A percentile compares a stretch with the other conserved stretches of the same genome.
Conservation (phyloP, 2,797 vertebrate species). For the Lepilemur ruficaudatus region DNA sequence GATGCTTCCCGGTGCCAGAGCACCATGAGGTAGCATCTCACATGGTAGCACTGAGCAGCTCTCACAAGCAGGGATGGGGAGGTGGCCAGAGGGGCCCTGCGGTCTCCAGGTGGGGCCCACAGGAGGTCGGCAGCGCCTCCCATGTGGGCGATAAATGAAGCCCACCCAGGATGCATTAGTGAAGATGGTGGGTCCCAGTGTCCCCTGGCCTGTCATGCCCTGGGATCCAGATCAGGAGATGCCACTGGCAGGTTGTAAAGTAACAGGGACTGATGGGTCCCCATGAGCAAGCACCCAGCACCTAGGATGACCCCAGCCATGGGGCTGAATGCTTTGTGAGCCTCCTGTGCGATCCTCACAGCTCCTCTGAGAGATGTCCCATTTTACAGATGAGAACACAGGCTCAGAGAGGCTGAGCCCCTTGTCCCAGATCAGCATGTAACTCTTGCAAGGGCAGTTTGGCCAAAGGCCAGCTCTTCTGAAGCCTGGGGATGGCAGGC, state of each 20-base stretch:
- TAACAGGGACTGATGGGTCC: not conserved
- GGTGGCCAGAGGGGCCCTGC: not conserved
- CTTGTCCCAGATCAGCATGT: not conserved
- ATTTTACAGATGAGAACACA: not conserved
- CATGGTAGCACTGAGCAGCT: not conserved
- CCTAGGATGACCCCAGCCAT: not conserved
- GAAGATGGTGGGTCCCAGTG: not conserved
- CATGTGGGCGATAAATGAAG: not conserved
- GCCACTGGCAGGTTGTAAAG: not conserved
- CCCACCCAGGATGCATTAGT: not conserved
- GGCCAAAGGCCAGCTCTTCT: not conserved
- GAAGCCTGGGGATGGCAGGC: not conserved
- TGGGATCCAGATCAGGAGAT: not conserved
- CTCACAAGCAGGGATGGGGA: not conserved
- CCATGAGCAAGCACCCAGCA: not conserved
- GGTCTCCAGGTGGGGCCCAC: not conserved
- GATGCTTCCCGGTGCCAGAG: not conserved
- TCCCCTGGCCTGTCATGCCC: not conserved
- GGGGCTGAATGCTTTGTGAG: rapidly evolving
- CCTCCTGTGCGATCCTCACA: not conserved
- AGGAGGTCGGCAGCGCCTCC: not conserved
- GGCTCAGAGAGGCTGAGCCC: not conserved
- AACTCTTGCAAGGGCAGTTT: not conserved
- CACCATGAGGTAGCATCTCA: not conserved
- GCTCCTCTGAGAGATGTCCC: not conserved